Base-by-base conservation (phyloP, 2,113 vertebrate species). In the Syngnathus scovelli region DNA sequence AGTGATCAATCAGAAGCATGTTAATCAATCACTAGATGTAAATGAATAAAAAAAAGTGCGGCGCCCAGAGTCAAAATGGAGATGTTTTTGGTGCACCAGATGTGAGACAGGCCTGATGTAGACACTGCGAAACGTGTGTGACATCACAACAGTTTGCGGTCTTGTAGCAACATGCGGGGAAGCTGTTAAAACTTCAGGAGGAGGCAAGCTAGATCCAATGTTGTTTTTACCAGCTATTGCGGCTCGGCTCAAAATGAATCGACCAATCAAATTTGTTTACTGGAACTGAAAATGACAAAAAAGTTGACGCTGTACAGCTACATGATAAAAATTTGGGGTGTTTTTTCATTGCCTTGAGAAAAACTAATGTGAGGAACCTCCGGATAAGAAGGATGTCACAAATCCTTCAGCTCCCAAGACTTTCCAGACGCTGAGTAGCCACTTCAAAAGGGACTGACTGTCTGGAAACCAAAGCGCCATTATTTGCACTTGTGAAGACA, bases 61-160 rank as follows among this genome's bases (percentile, higher is more conserved):
- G 16, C 41, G 70, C 66, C 61, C 18, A 9, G 71, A 81, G 71
- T 68, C 70, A 66, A 65, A 80, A 79, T 3, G 41, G 72, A 75
- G 64, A 52, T 52, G 27, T 33, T 33, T 33, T 33, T 3, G 27
- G 27, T 33, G 27, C 72, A 78, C 58, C 84, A 85, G 81, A 83
- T 83, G 83, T 73, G 49, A 27, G 64, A 63, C 64, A 38, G 66
- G 54, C 76, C 36, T 19, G 12, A 38, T 33, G 27, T 33, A 2
- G 51, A 64, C 51, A 56, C 52, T 49, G 72, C 71, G 63, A 75
- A 76, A 67, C 67, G 67, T 36, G 27, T 23, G 55, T 64, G 7
- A 69, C 72, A 79, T 75, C 62, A n/a, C 63, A 41, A 64, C 70
- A 68, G 70, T 69, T 69, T 79, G 78, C 59, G 60, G 46, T 55